A percentile compares a stretch with the other conserved stretches of the same genome.
Conservation (phyloP, 2,797 vertebrate genomes). For the Columba guinea region DNA sequence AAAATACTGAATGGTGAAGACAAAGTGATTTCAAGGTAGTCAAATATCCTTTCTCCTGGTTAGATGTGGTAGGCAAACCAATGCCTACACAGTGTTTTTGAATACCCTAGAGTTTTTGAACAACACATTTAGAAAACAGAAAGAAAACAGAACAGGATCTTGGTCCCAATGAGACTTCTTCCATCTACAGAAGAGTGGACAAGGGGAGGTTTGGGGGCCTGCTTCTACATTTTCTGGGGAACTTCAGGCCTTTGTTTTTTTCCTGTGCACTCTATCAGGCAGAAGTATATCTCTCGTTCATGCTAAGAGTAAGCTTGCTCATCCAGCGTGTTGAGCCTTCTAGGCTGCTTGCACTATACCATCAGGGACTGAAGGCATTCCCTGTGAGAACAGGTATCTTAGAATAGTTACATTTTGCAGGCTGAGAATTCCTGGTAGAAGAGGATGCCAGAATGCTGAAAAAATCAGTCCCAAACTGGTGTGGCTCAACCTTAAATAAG, state of each 20-base stretch:
- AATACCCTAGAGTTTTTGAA: background rate
- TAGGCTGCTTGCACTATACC: background rate
- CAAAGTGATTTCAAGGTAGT: background rate
- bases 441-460: background rate
- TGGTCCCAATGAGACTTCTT: background rate
- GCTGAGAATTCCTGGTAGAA: background rate
- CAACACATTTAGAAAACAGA: background rate
- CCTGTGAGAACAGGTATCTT: background rate
- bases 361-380: background rate
- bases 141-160: background rate
- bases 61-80: background rate
- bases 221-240: background rate
- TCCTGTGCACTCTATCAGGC: background rate
- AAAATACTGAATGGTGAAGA: background rate
- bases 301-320: background rate
- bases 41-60: background rate
- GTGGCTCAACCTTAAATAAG: background rate
- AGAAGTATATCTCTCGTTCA: background rate
- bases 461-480: background rate
- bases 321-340: background rate
- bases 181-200: background rate
- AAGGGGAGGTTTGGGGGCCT: background rate
- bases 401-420: accelerated
- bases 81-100: background rate
- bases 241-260: background rate